Conservation (phyloP, 37 sponge, comb jelly and placozoan genomes). For the Bolinopsis microptera region DNA sequence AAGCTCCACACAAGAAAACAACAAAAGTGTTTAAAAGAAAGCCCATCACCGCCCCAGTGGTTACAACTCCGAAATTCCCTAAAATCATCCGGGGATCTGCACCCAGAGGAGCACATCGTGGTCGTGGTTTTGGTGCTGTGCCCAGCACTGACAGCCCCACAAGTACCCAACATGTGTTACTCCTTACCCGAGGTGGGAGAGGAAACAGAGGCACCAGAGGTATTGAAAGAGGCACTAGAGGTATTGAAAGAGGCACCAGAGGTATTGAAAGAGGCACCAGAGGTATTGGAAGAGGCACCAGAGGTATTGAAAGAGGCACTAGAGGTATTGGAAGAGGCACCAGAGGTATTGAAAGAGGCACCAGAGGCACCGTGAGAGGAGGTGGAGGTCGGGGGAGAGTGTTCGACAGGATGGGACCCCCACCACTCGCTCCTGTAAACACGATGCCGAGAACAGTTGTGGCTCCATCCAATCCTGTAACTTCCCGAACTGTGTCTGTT, state of each 20-base stretch:
- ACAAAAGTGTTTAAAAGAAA: conserved; percentile 18
- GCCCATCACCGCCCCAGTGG: background rate
- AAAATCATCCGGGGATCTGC: background rate
- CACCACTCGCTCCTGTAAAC: background rate
- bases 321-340: no score
- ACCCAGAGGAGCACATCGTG: background rate
- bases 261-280: background rate
- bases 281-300: background rate
- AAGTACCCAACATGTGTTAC: background rate
- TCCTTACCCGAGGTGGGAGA: background rate
- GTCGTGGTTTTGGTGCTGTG: background rate
- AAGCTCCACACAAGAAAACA: background rate
- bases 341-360: background rate
- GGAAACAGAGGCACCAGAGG: background rate
- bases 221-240: background rate
- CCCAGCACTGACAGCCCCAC: background rate
- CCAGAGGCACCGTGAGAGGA: background rate
- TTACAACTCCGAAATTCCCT: background rate
- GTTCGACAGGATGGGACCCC: background rate
- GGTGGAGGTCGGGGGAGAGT: background rate
- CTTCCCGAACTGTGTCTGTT: background rate
- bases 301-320: background rate
- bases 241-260: background rate
- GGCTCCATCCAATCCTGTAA: background rate
- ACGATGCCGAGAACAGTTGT: background rate